phyloP scores from a whole-genome alignment of 35 echinoderm and acorn worm genomes.

The Lytechinus variegatus region DNA sequence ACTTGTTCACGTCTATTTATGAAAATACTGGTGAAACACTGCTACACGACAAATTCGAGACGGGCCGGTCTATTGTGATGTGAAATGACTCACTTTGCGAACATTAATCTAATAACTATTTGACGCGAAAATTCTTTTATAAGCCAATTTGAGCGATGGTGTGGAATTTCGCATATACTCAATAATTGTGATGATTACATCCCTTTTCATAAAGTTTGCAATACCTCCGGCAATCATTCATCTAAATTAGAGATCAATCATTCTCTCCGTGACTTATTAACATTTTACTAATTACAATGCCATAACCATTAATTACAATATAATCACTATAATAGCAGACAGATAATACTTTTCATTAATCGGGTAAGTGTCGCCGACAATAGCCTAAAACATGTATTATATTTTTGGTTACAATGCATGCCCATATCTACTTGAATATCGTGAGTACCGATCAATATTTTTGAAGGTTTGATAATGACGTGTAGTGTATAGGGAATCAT shows the following conservation, averaged over 20 bases:
- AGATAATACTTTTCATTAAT: not conserved
- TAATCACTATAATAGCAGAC: not conserved
- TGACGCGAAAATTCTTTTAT: not conserved
- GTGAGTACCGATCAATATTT: not conserved
- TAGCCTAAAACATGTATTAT: not conserved
- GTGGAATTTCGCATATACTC: not conserved
- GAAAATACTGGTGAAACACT: too few species aligned
- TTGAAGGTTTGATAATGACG: not conserved
- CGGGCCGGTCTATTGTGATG: not conserved
- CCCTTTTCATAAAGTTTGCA: not conserved
- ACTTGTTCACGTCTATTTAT: too few species aligned
- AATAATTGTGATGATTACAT: not conserved
- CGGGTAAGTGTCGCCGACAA: not conserved
- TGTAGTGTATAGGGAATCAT: too few species aligned
- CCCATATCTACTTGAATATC: not conserved
- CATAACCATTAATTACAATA: not conserved
- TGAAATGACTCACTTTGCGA: not conserved
- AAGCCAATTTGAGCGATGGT: not conserved
- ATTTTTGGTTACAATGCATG: not conserved
- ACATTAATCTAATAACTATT: not conserved
- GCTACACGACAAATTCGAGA: too few species aligned
- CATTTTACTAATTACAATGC: not conserved
- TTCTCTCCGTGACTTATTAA: not conserved
- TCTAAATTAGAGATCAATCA: not conserved
- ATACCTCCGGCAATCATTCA: not conserved